Percentiles rank a stretch among this genome's conserved stretches.
phyloP scores from a whole-genome alignment of 1,140 invertebrate genomes.

The Mesaphorura yosii region DNA sequence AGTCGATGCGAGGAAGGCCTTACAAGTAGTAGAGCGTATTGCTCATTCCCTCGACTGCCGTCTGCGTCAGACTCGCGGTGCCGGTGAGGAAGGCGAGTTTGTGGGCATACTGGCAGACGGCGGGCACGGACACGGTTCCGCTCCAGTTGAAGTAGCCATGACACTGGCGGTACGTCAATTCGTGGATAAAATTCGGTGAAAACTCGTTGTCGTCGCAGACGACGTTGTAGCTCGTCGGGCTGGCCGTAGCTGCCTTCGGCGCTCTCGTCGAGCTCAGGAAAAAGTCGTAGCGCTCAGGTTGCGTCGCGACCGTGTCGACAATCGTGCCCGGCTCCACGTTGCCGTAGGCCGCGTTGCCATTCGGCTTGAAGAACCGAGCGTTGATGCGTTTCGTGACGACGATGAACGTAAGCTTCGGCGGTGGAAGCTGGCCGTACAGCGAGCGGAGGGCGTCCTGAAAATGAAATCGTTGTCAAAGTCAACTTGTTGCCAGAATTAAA shows the following conservation, averaged over 20 bases:
- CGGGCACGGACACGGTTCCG: constrained; percentile 78
- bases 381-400: constrained; percentile 48
- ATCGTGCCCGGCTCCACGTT: constrained; percentile 48
- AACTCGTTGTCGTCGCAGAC: constrained; percentile 51
- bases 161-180: constrained; percentile 74
- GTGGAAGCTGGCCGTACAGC: background rate
- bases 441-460: background rate
- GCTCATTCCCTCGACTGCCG: too few species aligned
- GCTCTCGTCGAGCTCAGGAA: constrained; percentile 63
- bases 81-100: constrained; percentile 65
- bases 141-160: constrained; percentile 93
- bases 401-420: constrained; percentile 45
- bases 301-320: constrained; percentile 44
- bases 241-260: constrained; percentile 62
- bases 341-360: constrained; percentile 36
- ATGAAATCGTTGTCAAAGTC: background rate
- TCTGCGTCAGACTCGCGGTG: too few species aligned
- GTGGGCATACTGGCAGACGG: constrained; percentile 77
- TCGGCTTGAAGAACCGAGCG: too few species aligned
- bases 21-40: too few species aligned
- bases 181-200: constrained; percentile 57
- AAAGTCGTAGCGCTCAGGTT: constrained; percentile 58
- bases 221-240: constrained; percentile 67
- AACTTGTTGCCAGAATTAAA: background rate
- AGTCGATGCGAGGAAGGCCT: too few species aligned